phyloP scores from a whole-genome alignment of 2,797 vertebrate genomes.

The Pipistrellus kuhlii region DNA sequence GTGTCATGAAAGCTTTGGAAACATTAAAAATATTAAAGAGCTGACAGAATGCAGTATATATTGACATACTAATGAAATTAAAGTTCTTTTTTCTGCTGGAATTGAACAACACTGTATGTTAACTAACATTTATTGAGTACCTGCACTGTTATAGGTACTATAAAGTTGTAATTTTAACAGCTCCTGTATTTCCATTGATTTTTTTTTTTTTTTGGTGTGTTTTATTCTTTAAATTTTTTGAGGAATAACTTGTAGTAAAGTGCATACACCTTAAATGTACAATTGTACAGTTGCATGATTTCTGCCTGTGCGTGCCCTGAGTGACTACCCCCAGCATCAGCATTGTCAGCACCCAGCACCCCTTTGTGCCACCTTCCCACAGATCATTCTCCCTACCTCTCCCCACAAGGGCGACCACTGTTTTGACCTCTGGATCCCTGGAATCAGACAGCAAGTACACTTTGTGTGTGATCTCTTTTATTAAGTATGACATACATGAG shows the following conservation, averaged over 20 bases:
- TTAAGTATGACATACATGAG: background rate
- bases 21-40: conserved; percentile 46
- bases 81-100: conserved; percentile 16
- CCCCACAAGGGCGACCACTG: background rate
- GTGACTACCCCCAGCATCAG: fast-evolving
- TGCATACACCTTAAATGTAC: background rate
- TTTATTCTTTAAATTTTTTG: background rate
- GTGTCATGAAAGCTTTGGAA: background rate
- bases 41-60: background rate
- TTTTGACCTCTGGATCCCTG: fast-evolving
- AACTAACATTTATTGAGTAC: background rate
- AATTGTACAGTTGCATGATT: background rate
- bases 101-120: background rate
- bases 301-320: background rate
- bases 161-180: background rate
- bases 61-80: background rate
- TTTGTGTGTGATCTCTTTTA: background rate
- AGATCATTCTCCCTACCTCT: background rate
- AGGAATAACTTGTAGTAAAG: background rate
- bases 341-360: background rate
- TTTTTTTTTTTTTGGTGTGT: background rate
- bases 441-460: background rate
- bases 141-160: background rate
- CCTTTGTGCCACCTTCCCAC: background rate
- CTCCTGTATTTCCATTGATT: background rate